Evolutionary conservation across 2,888 invertebrate species (phyloP), one percentile per base, ranked within the genome.

Genomic region (Monoplex corrugatus): DNA sequence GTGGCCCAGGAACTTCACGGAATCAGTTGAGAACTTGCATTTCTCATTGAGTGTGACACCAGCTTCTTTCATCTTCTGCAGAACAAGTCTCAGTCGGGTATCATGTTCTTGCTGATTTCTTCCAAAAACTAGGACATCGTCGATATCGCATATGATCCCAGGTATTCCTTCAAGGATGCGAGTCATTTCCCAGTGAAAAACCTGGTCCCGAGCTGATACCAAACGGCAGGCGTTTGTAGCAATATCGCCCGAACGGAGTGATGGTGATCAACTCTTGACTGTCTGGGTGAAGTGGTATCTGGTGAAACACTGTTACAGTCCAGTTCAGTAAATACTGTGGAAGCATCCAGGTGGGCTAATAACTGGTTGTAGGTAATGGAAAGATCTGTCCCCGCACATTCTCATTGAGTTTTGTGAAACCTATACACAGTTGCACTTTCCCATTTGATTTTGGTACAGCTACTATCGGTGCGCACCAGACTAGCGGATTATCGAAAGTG

Each of bases 151-250:
- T 43, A 82, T 44, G 82, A 82, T 44, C 44, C 82, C 45, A 44
- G 82, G 82, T 44, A 44, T 82, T 3, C 44, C 45, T 82, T 2
- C n/a, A 13, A 82, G 82, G 82, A 82, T 82, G 82, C n/a, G 44
- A 45, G 35, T 63, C 89, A 89, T 89, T 44, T 83, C 78, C 40
- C 87, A 1, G 19, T 87, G 89, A 43, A 89, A 87, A 10, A 87
- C 63, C 38, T n/a, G 75, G 68, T 35, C 50, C 87, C 0, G 89
- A 87, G 19, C 80, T 63, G n/a, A 89, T 89, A 2, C 89, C 89
- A 87, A 89, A 89, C 0, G 83, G 75, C 19, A 89, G 72, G 2
- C 84, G 35, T 38, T 87, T 87, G 72, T 63, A 86, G 38, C 44
- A 68, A 57, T 63, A 83, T n/a, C 83, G 63, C 32, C 87, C 72